phyloP scores from a whole-genome alignment of 2,888 invertebrate genomes.

The Calameuta pallipes region DNA sequence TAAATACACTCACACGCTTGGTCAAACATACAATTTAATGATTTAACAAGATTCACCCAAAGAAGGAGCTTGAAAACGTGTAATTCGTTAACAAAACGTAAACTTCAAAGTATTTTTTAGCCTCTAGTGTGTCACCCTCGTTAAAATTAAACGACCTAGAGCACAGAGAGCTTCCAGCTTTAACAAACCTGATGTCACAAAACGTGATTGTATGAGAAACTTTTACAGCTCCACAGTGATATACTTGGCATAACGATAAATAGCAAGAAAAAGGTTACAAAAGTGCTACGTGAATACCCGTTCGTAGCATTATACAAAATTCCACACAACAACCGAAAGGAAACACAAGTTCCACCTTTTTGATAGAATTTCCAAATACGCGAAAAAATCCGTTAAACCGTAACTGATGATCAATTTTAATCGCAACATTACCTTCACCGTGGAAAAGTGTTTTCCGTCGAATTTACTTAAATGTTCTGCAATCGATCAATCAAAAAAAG shows the following conservation, averaged over 20 bases:
- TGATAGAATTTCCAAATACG: neutral
- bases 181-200: neutral
- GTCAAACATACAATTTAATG: neutral
- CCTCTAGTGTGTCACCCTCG: neutral
- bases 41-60: neutral
- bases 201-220: neutral
- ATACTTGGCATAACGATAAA: neutral
- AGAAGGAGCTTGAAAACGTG: neutral
- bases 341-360: neutral
- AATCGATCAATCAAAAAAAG: conserved; percentile 31
- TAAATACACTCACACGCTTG: neutral
- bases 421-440: conserved; percentile 1
- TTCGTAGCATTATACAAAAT: neutral
- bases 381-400: neutral
- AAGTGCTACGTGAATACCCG: neutral
- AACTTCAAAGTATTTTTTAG: neutral
- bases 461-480: conserved; percentile 27
- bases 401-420: neutral
- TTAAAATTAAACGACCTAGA: neutral
- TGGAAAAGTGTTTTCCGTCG: neutral
- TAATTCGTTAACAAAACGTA: neutral
- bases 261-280: neutral
- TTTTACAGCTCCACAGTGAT: neutral
- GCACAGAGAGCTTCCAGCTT: neutral
- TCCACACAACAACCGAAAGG: neutral